Base-by-base conservation (phyloP, 2,888 invertebrate genomes). In the Aphidius colemani region DNA sequence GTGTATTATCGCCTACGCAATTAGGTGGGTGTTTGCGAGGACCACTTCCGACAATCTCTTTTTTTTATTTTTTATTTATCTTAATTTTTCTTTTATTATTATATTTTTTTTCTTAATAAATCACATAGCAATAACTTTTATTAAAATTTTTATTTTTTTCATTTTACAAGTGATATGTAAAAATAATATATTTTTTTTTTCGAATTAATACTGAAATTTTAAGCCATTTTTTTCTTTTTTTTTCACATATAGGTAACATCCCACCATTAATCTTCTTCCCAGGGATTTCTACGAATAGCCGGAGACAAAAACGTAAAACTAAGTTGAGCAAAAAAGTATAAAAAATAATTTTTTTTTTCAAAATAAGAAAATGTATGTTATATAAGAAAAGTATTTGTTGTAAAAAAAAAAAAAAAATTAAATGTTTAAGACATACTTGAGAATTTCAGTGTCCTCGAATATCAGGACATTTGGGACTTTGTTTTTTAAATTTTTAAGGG, bases 201-300 rank as follows among this genome's bases (percentile, higher is more conserved):
- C 4, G 4, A 30, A 30, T 30, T 30, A 30, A 30, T 30, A 30
- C 30, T 30, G 30, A 30, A 4, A 30, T 56, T 56, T 18, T 45
- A 7, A 56, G 18, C 11, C 7, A n/a, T 45, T 18, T 8, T 56
- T 56, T 7, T 56, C 58, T 55, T 41, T 58, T 40, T 46, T 18
- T 13, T 46, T 57, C 51, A 56, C 40, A 58, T 45, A 30, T 53
- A 10, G 53, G 56, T 55, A 49, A 61, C 30, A 57, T 44, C 53
- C 39, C 51, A 44, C 46, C 59, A 50, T 65, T 53, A 48, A 53
- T 61, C 53, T 53, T 63, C 56, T 51, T n/a, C 11, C 8, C 53
- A 55, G 63, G 41, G 53, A 45, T 46, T 59, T 63, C 59, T 50
- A 61, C 53, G 41, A 63, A 61, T 60, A 63, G 58, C 59, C 59